Evolutionary conservation across 2,888 invertebrate species (phyloP).

Genomic region (Torymus tubicola): DNA sequence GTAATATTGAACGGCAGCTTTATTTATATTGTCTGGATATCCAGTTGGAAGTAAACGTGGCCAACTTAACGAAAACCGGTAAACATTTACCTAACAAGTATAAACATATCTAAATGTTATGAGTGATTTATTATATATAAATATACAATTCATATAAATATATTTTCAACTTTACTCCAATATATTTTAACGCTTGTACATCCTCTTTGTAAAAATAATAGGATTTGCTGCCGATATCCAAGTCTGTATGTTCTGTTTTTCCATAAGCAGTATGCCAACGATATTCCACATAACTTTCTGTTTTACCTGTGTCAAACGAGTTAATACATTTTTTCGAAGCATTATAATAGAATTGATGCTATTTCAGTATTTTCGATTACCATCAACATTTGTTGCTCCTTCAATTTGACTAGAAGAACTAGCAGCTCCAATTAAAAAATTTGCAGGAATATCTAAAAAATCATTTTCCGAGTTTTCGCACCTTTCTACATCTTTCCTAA

Average conservation of each 20-base stretch:
- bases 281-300: too few relatives aligned
- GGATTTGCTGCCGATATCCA: slow-evolving; percentile 82
- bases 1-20: slow-evolving; percentile 77
- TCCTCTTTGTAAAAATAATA: slow-evolving; percentile 82
- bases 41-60: slow-evolving; percentile 77
- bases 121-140: neutral
- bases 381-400: slow-evolving; percentile 76
- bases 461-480: too few relatives aligned
- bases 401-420: slow-evolving; percentile 82
- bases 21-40: slow-evolving; percentile 69
- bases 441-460: slow-evolving; percentile 73
- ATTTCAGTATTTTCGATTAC: slow-evolving; percentile 44
- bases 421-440: slow-evolving; percentile 81
- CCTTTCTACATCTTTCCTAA: too few relatives aligned
- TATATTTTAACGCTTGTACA: slow-evolving; percentile 58
- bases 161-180: slow-evolving; percentile 54
- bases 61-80: slow-evolving; percentile 77
- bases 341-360: neutral
- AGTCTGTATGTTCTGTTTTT: too few relatives aligned
- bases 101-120: neutral
- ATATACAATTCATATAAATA: neutral
- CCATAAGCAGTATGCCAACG: too few relatives aligned
- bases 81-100: slow-evolving; percentile 67
- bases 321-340: slow-evolving; percentile 17
- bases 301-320: too few relatives aligned